Percentiles rank a stretch among this genome's conserved stretches.
Conservation (phyloP, 2,888 invertebrate species). For the Stenoptilia bipunctidactyla region DNA sequence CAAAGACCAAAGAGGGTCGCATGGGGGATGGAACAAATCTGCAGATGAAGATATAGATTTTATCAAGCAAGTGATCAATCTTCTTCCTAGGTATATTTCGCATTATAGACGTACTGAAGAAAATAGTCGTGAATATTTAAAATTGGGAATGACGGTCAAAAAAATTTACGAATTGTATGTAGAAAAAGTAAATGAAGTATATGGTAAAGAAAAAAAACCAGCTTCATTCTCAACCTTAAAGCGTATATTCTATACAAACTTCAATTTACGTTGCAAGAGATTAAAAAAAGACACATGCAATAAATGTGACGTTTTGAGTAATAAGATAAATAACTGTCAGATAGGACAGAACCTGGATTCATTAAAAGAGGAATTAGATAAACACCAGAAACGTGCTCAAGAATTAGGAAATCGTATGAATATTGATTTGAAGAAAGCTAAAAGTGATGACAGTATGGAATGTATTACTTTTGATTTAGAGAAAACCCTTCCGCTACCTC, state of each 20-base stretch:
- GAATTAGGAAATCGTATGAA: neutral
- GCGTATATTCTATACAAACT: constrained; percentile 4
- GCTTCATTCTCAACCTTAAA: constrained; percentile 5
- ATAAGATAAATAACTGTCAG: too few species aligned
- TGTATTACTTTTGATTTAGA: constrained; percentile 5
- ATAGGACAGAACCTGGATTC: constrained; percentile 7
- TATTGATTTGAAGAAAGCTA: neutral
- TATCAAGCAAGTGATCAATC: constrained; percentile 1
- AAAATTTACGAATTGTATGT: constrained; percentile 9
- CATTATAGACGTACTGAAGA: constrained; percentile 3
- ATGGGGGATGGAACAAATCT: constrained; percentile 2
- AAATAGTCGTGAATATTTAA: neutral
- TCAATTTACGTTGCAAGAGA: neutral
- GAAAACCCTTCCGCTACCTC: too few species aligned
- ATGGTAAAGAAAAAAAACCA: constrained; percentile 6
- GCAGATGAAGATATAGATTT: constrained; percentile 1
- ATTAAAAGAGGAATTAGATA: constrained; percentile 7
- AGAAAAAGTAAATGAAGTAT: constrained; percentile 5
- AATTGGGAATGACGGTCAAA: constrained; percentile 4
- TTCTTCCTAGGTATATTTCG: constrained; percentile 9
- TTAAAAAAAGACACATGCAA: constrained; percentile 8
- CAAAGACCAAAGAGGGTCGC: constrained; percentile 2
- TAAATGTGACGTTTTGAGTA: constrained; percentile 9
- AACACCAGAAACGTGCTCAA: constrained; percentile 3
- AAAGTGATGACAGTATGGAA: constrained; percentile 3